Evolutionary conservation across 2,113 vertebrate species (phyloP), one percentile per base, ranked within the genome.

Genomic region (Tricholaema leucomelas): DNA sequence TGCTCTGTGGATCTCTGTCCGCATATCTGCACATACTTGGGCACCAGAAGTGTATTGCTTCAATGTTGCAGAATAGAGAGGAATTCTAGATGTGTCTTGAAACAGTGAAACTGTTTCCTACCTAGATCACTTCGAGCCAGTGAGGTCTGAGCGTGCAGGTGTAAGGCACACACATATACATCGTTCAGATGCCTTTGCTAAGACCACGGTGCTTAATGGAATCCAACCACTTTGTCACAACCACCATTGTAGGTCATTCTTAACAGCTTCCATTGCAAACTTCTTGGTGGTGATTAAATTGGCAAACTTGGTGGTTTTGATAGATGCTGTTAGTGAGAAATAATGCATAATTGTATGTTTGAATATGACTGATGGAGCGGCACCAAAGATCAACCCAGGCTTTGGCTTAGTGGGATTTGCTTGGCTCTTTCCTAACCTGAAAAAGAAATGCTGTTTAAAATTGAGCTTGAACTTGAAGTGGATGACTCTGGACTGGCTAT

Each of bases 301-400:
- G 31, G 10, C 59, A 55, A 84, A 21, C 33, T 10, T 55, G 2
- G 17, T 64, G 24, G 35, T 6, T 79, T 82, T 61, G 24, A 31
- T 54, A 70, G 27, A 27, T 58, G 23, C 35, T 88, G 46, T 4
- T 33, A 16, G 30, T 63, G 35, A 48, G 44, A 55, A 75, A 46
- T 25, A 55, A 55, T 19, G 7, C 1, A 0, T 55, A 75, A 13
- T 12, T 56, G 5, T 36, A 14, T 1, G 0, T 46, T 80, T 9
- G 2, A 67, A 48, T 55, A 80, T 7, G 2, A 67, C 38, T 84
- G 67, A 44, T 3, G 6, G 73, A 54, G 21, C 28, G 6, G 35
- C 23, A 4, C 14, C 6, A 8, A 59, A 81, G 75, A 60, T 28
- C 0, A 23, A 83, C 12, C 23, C 46, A 42, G 48, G 19, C 5